Percentiles rank a stretch among this genome's conserved stretches.
Conservation (phyloP, 2,888 invertebrate genomes). For the Herminia tarsipennalis region DNA sequence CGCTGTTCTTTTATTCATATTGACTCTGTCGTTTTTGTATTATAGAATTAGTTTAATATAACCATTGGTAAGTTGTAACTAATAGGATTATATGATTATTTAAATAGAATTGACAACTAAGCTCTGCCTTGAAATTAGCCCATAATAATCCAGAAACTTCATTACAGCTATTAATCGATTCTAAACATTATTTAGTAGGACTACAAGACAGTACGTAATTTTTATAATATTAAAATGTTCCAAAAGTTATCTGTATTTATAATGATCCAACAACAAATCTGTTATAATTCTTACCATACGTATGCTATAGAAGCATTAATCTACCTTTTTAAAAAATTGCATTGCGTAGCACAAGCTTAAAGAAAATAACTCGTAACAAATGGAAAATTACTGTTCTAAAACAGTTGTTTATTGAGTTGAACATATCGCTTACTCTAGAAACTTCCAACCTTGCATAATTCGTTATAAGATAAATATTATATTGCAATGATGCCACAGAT, state of each 20-base stretch:
- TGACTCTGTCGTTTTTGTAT: neutral
- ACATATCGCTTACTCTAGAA: neutral
- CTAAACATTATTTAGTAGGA: too few relatives aligned
- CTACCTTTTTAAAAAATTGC: too few relatives aligned
- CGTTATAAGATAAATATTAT: neutral
- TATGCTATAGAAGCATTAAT: too few relatives aligned
- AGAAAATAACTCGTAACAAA: too few relatives aligned
- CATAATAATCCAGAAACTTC: too few relatives aligned
- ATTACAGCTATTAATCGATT: too few relatives aligned
- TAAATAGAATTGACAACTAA: neutral
- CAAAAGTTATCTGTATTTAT: too few relatives aligned
- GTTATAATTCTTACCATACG: too few relatives aligned
- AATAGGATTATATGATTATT: neutral
- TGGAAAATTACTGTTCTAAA: slow-evolving; percentile 8
- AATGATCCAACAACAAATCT: too few relatives aligned
- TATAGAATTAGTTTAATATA: neutral
- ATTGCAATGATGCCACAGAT: neutral
- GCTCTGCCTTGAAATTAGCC: neutral
- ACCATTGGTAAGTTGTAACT: neutral
- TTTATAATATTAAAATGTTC: too few relatives aligned
- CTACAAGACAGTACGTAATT: too few relatives aligned
- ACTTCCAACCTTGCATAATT: neutral
- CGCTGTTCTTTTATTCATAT: neutral
- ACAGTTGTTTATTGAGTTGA: neutral
- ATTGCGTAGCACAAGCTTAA: too few relatives aligned